phyloP scores from a whole-genome alignment of 1,140 invertebrate genomes.

The roundworm (Caenorhabditis elegans) region WBcel235 BX284606.5:7682001-7682500 shows the following conservation, averaged over 20 bases:
- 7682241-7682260: background rate
- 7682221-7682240: background rate
- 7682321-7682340: no score
- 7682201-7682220: background rate
- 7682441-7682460: background rate
- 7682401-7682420: no score
- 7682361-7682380: background rate
- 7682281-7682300: no score
- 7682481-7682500: background rate
- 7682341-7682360: no score
- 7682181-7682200: background rate
- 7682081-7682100: no score
- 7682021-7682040: no score
- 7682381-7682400: no score
- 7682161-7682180: background rate
- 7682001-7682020: no score
- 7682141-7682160: background rate
- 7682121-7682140: background rate
- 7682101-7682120: background rate
- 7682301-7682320: no score
- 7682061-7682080: no score
- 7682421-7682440: no score
- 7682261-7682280: background rate
- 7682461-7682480: slow-evolving; percentile 12
- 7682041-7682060: no score